These are phyloP conservation scores for Pomacea maculata DNA, from an alignment of 1,140 invertebrate genomes.

Conservation along the genomic window DNA sequence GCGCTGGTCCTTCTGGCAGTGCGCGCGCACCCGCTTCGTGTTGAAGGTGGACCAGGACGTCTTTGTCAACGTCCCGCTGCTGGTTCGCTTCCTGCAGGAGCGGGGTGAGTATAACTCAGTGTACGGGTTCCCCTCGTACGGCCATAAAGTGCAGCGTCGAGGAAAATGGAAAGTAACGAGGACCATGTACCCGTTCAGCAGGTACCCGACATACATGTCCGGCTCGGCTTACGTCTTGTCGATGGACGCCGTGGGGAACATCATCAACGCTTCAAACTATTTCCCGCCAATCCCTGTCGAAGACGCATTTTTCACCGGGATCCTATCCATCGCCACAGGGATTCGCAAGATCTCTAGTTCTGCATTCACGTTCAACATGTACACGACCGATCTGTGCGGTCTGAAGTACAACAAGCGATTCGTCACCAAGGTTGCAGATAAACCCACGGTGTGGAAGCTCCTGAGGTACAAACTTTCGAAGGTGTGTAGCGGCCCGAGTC, in stretches of 20 bases:
- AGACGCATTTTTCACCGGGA: background rate
- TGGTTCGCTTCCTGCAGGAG: background rate
- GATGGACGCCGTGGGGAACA: background rate
- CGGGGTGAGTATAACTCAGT: background rate
- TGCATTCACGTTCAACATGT: too few species aligned
- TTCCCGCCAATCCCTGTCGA: background rate
- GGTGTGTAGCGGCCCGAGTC: too few species aligned
- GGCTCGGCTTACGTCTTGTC: conserved; percentile 2
- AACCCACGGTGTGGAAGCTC: too few species aligned
- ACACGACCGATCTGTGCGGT: too few species aligned
- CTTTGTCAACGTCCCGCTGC: conserved; percentile 7
- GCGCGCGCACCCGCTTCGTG: background rate
- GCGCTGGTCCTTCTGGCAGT: background rate
- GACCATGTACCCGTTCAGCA: background rate
- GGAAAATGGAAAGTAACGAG: background rate
- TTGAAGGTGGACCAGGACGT: conserved; percentile 23
- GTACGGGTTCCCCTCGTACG: background rate
- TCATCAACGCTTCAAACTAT: background rate
- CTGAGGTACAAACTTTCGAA: too few species aligned
- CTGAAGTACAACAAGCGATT: too few species aligned
- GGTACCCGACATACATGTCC: background rate
- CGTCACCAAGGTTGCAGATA: too few species aligned
- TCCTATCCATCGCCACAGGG: background rate
- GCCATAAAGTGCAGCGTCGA: background rate
- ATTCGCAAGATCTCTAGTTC: background rate